Percentiles rank a stretch among this genome's conserved stretches.
phyloP scores from a whole-genome alignment of 2,113 vertebrate species.

The Merops nubicus region DNA sequence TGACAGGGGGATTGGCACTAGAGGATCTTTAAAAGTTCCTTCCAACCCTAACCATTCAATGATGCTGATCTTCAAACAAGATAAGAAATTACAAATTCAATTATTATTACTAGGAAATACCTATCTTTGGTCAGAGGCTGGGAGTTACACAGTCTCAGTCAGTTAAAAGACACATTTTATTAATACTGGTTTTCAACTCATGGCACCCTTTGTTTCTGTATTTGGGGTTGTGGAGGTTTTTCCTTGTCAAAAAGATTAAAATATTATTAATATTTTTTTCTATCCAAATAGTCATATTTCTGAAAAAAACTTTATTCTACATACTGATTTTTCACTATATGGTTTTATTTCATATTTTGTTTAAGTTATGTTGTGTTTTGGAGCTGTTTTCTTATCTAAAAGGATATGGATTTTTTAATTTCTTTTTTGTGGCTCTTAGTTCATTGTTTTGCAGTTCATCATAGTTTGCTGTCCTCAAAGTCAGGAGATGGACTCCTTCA shows the following conservation, averaged over 20 bases:
- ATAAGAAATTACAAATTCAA: neutral
- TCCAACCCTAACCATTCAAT: no score
- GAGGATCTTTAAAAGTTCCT: no score
- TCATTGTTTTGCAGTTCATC: neutral
- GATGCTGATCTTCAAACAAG: slow-evolving; percentile 16
- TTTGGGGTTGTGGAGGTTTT: neutral
- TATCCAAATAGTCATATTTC: neutral
- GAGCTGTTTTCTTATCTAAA: neutral
- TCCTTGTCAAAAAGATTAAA: neutral
- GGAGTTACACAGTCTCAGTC: neutral
- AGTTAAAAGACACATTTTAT: no score
- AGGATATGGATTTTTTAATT: neutral
- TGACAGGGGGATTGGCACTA: no score
- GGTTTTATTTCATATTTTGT: neutral
- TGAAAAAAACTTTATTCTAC: neutral
- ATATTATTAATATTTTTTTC: no score
- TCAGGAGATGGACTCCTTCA: neutral
- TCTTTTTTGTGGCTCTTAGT: neutral
- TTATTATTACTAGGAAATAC: neutral
- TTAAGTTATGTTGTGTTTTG: neutral
- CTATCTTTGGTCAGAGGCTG: neutral
- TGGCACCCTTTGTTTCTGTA: neutral
- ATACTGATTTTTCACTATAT: neutral
- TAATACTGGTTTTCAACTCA: no score
- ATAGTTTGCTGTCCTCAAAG: neutral